Base-by-base conservation (phyloP, 2,888 invertebrate species). In the Kryphioiulus occultus region DNA sequence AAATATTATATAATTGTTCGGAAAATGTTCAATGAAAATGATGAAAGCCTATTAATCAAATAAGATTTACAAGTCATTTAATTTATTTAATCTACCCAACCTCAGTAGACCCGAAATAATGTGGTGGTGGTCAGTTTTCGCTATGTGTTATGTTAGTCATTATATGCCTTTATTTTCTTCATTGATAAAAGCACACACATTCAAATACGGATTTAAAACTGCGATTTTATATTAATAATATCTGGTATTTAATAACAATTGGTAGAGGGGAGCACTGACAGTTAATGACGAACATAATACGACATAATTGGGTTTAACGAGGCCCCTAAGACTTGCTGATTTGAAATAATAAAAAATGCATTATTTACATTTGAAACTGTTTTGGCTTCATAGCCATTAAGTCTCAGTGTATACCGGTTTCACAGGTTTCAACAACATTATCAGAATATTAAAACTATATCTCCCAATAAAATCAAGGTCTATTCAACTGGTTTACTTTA, bases 281-380 rank as follows among this genome's bases (percentile, higher is more conserved):
- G 59, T 78, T 78, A 78, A 30, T 78, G 78, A 78, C 78, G 30
- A 78, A 78, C 78, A 78, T 30, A 78, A 78, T 78, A 78, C 78
- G 78, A 78, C 78, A 32, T 78, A 78, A 32, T 78, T 78, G 30
- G 78, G 30, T 15, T 30, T 32, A 78, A 15, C 78, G 78, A 78
- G 78, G 15, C 26, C 78, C 10, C 17, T 78, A 17, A n/a, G 26
- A 17, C 30, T 30, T 30, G 15, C 15, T 78, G 4, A 30, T 17
- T 78, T 78, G 78, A 78, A 78, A 78, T 26, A 78, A 78, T 32
- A 15, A 15, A 78, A 26, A 78, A 78, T 30, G 26, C 17, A 78
- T 12, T 30, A 30, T 78, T 15, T 78, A 78, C 30, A 78, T 30
- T 30, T 30, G 15, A 30, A 78, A 78, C 35, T 53, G 30, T 78